Evolutionary conservation across 2,888 invertebrate species (phyloP).

Genomic region (Craniophora ligustri): DNA sequence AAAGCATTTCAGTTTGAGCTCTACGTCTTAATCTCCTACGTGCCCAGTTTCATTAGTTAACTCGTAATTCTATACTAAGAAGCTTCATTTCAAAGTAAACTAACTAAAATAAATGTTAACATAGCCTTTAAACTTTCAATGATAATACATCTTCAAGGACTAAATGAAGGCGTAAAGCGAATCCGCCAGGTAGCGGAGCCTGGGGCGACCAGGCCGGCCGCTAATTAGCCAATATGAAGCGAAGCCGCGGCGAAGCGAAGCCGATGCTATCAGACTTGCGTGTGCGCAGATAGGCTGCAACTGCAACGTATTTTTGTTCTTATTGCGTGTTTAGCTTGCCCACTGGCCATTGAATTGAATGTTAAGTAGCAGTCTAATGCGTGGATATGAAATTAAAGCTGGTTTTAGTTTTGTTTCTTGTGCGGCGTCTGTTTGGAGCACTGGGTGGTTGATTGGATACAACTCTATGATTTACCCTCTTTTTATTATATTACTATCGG

Average conservation of each 20-base stretch:
- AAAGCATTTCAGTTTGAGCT: too few relatives aligned
- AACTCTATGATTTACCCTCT: constrained; percentile 3
- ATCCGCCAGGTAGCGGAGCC: constrained; percentile 45
- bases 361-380: constrained; percentile 38
- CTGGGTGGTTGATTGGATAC: neutral
- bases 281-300: constrained; percentile 50
- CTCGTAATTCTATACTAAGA: too few relatives aligned
- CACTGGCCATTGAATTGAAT: constrained; percentile 42
- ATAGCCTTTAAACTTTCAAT: constrained; percentile 11
- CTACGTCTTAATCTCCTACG: too few relatives aligned
- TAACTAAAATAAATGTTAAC: neutral
- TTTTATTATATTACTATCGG: neutral
- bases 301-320: constrained; percentile 28
- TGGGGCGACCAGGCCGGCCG: constrained; percentile 31
- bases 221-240: constrained; percentile 56
- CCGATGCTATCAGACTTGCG: constrained; percentile 61
- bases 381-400: constrained; percentile 27
- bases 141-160: constrained; percentile 25
- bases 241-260: constrained; percentile 39
- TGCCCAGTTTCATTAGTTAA: too few relatives aligned
- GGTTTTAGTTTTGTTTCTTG: constrained; percentile 30
- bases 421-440: constrained; percentile 4
- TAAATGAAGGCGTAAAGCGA: constrained; percentile 43
- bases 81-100: too few relatives aligned
- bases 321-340: constrained; percentile 39